phyloP scores from a whole-genome alignment of 1,140 invertebrate genomes.

The Drosophila persimilis region DNA sequence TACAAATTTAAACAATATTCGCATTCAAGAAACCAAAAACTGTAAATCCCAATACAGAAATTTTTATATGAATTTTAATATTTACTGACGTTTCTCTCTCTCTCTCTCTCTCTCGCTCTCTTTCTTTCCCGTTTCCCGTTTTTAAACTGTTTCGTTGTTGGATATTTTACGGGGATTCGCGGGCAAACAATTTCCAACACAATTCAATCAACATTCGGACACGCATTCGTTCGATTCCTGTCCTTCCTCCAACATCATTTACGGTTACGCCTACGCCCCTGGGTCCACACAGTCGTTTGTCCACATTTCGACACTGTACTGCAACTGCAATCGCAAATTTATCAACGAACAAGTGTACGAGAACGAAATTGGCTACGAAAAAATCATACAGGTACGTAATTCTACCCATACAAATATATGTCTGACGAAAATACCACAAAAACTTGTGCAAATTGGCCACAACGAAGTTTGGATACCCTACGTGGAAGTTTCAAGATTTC shows the following conservation, averaged over 20 bases:
- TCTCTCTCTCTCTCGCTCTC: neutral
- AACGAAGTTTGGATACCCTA: neutral
- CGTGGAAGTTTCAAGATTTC: too few species aligned
- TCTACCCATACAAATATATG: slow-evolving; percentile 21
- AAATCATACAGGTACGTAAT: slow-evolving; percentile 82
- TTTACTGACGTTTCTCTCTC: slow-evolving; percentile 37
- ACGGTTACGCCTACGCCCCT: neutral
- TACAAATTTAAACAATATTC: too few species aligned
- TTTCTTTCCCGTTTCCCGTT: neutral
- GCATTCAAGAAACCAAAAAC: slow-evolving; percentile 48
- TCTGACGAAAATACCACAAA: neutral
- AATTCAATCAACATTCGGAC: slow-evolving; percentile 78
- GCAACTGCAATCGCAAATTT: slow-evolving; percentile 85
- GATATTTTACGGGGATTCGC: slow-evolving; percentile 66
- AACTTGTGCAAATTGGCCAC: neutral
- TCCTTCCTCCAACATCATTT: neutral
- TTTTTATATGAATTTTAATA: slow-evolving; percentile 73
- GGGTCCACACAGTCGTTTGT: slow-evolving; percentile 84
- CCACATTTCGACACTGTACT: slow-evolving; percentile 88
- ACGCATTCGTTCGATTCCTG: slow-evolving; percentile 39
- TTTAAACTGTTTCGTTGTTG: slow-evolving; percentile 36
- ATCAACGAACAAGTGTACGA: slow-evolving; percentile 86
- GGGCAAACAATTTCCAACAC: slow-evolving; percentile 76
- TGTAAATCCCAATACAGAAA: slow-evolving; percentile 64
- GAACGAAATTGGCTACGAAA: slow-evolving; percentile 83